A percentile compares a stretch with the other conserved stretches of the same genome.
These are phyloP conservation scores for Geopemphigus sp. DNA, from an alignment of 1,140 invertebrate species.

Conservation along the genomic window DNA sequence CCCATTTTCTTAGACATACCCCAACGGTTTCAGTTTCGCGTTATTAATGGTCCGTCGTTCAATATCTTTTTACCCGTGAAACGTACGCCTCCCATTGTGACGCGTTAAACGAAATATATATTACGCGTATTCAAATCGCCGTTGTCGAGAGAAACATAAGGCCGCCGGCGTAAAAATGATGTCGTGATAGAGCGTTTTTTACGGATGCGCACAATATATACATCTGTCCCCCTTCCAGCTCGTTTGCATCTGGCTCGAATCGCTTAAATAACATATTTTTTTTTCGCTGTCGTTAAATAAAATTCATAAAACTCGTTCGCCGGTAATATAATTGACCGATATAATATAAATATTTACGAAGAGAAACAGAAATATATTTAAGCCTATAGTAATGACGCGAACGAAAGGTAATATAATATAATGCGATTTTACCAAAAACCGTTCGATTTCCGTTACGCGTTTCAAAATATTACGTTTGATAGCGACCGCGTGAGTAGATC, in stretches of 20 bases:
- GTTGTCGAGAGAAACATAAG: slow-evolving; percentile 21
- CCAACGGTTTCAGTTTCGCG: slow-evolving; percentile 27
- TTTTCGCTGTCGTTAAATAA: slow-evolving; percentile 1
- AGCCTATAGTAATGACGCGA: no score
- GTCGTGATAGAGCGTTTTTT: slow-evolving; percentile 44
- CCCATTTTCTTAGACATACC: neutral
- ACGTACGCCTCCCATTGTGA: slow-evolving; percentile 33
- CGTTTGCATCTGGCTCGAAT: slow-evolving; percentile 4
- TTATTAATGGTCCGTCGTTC: slow-evolving; percentile 44
- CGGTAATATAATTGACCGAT: neutral
- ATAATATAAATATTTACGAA: no score
- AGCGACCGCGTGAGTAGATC: no score
- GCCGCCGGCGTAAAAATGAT: slow-evolving; percentile 25
- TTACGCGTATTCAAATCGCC: slow-evolving; percentile 39
- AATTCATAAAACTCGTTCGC: neutral
- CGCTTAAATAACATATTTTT: no score
- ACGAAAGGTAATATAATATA: no score
- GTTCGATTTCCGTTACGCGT: no score
- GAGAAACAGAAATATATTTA: no score
- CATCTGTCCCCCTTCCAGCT: neutral
- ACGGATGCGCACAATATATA: slow-evolving; percentile 9
- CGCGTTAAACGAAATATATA: slow-evolving; percentile 9
- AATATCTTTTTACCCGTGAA: slow-evolving; percentile 41
- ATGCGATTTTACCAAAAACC: no score
- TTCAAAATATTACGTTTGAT: no score